Conservation (phyloP, 1,140 invertebrate genomes). For the Mizuhopecten yessoensis region DNA sequence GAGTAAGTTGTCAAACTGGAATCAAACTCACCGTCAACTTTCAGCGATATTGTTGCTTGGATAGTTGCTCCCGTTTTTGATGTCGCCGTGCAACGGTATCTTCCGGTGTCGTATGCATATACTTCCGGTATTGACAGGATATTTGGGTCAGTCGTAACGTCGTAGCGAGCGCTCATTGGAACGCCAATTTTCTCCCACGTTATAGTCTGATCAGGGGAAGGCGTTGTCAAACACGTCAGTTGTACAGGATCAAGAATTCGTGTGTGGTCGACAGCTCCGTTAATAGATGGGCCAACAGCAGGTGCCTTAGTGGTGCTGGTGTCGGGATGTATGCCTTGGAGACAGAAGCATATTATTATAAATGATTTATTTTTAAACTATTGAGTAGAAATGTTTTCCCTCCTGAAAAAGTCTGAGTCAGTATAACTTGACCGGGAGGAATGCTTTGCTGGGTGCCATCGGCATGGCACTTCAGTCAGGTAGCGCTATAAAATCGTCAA, state of each 20-base stretch:
- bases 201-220: background rate
- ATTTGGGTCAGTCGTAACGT: background rate
- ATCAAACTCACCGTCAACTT: background rate
- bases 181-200: slow-evolving; percentile 7
- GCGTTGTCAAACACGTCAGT: background rate
- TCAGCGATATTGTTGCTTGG: background rate
- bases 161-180: background rate
- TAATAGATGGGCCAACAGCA: background rate
- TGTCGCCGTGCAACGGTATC: background rate
- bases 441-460: no score
- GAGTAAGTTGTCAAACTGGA: no score
- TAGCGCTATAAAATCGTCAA: no score
- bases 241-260: slow-evolving; percentile 22
- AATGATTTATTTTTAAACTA: no score
- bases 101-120: slow-evolving; percentile 26
- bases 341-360: no score
- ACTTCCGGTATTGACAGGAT: background rate
- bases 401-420: no score
- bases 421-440: no score
- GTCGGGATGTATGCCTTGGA: no score
- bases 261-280: background rate
- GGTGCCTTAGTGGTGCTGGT: no score
- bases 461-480: no score
- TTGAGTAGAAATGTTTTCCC: no score
- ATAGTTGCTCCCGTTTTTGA: background rate